phyloP scores from a whole-genome alignment of 2,113 vertebrate species.

The Pheucticus melanocephalus region DNA sequence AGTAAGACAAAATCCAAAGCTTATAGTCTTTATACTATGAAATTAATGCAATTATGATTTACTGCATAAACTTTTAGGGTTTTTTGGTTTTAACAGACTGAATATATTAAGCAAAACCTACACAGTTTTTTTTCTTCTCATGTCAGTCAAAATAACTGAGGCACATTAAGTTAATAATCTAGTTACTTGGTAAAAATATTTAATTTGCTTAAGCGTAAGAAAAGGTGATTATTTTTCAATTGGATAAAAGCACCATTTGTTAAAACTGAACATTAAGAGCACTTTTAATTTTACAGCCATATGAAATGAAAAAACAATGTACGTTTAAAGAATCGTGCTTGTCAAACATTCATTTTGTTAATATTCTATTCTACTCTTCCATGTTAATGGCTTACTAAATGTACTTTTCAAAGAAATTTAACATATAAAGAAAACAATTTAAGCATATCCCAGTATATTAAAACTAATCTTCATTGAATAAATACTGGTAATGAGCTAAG shows the following conservation, averaged over 20 bases:
- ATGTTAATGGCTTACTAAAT: background rate
- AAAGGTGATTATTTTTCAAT: conserved; percentile 28
- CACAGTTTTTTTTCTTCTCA: fast-evolving
- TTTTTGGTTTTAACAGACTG: background rate
- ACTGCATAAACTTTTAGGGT: background rate
- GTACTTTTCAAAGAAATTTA: background rate
- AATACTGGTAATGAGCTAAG: background rate
- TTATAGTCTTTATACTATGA: background rate
- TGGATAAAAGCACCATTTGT: conserved; percentile 23
- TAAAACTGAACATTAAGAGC: background rate
- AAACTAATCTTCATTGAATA: conserved; percentile 11
- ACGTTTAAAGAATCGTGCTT: background rate
- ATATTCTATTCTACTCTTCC: background rate
- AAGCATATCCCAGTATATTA: background rate
- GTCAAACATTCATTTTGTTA: conserved; percentile 30
- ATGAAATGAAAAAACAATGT: background rate
- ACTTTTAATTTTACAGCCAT: conserved; percentile 15
- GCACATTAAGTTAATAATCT: conserved; percentile 20
- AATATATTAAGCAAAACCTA: background rate
- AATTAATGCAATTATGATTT: background rate
- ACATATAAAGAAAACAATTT: conserved; percentile 23
- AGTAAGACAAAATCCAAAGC: background rate
- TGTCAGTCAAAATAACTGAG: conserved; percentile 42
- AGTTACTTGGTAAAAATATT: conserved; percentile 49
- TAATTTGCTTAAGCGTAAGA: conserved; percentile 52